Base-by-base conservation (phyloP, 2,113 vertebrate genomes). In the Tyrannus savana region DNA sequence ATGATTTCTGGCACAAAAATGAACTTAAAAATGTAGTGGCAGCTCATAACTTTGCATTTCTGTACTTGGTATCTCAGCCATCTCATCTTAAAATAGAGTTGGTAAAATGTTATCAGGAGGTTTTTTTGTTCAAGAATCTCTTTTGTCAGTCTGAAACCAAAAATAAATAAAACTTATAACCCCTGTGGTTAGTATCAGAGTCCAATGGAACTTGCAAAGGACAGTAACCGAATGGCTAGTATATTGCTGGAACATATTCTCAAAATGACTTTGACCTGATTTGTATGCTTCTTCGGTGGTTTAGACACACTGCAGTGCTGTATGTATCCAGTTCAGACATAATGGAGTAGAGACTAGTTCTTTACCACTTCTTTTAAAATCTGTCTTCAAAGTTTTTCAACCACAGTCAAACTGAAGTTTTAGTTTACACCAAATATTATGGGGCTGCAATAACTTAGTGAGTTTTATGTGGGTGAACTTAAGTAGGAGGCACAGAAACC, bases 141-240 rank as follows among this genome's bases (percentile, higher is more conserved):
- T 53, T 91, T 91, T 60, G 44, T 60, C 71, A 75, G 35, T 68
- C 49, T 84, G 56, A 87, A 87, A 78, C 55, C 23, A 87, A 79
- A 52, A 52, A 50, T 52, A 52, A 27, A 52, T 52, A 52, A 28
- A 52, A 16, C 25, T 15, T 52, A 28, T 49, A 75, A 93, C 24
- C 31, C 56, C 41, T 64, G 15, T 68, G 53, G 35, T 4, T 68
- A 69, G 37, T 60, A 79, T 60, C 67, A 72, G 53, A 90, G 44
- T 85, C 53, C 84, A 87, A n/a, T 19, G 28, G 37, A 94, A 85
- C 22, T 83, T 94, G 62, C 71, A 89, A 95, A 91, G 22, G 28
- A 72, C 49, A 60, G 49, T 75, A 93, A 82, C 1, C 66, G 44
- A 78, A 91, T 31, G 41, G 62, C 17, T 64, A 41, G 35, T 60